phyloP scores from a whole-genome alignment of 2,113 vertebrate species.

The Hyla sarda region DNA sequence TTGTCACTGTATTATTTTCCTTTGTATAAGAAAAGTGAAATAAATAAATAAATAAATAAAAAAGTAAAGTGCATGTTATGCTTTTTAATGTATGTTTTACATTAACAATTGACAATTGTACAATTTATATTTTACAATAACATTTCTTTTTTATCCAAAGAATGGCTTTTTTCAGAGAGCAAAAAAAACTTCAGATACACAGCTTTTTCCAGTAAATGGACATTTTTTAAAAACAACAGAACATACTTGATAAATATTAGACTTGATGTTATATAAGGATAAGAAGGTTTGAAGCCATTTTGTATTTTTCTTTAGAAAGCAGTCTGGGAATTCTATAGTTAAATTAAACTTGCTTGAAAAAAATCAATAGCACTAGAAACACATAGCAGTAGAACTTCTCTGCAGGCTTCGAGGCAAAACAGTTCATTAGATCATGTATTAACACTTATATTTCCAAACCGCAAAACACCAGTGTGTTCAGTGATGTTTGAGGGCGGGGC shows the following conservation, averaged over 20 bases:
- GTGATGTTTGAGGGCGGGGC: no score
- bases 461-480: no score
- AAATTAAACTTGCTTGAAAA: neutral
- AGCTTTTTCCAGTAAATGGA: no score
- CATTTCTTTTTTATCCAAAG: no score
- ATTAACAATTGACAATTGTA: no score
- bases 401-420: neutral
- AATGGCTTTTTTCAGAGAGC: neutral
- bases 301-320: neutral
- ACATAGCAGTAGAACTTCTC: neutral
- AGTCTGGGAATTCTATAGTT: neutral
- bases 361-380: no score
- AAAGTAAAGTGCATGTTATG: no score
- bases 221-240: neutral
- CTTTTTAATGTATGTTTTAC: no score
- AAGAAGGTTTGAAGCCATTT: neutral
- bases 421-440: neutral
- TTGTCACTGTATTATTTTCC: no score
- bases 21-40: no score
- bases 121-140: no score
- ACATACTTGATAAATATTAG: neutral
- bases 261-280: neutral
- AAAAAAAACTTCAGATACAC: neutral
- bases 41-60: no score
- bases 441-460: neutral